Percentiles rank a stretch among this genome's conserved stretches.
phyloP scores from a whole-genome alignment of 2,113 vertebrate genomes.

The Gallinago paraguaiae region DNA sequence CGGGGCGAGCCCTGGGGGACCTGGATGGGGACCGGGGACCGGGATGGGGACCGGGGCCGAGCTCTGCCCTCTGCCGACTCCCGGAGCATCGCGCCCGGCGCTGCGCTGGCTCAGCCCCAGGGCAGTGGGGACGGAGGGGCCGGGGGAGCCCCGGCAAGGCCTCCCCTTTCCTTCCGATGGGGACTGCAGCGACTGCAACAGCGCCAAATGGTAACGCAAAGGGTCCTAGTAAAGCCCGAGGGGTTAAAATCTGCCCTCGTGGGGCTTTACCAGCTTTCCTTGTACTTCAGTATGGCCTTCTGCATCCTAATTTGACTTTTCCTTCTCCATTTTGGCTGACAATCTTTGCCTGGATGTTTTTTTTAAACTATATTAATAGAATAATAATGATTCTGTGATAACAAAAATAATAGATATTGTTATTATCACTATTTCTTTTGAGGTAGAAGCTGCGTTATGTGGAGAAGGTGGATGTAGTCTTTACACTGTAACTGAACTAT shows the following conservation, averaged over 20 bases:
- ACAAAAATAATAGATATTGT: too few species aligned
- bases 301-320: background rate
- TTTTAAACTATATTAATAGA: background rate
- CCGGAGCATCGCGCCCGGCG: accelerated
- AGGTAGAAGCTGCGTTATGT: background rate
- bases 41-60: too few species aligned
- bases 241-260: background rate
- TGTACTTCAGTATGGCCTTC: background rate
- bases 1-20: accelerated
- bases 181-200: accelerated
- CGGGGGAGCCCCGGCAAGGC: accelerated
- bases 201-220: background rate
- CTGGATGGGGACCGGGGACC: accelerated
- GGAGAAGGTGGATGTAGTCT: background rate
- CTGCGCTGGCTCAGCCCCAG: accelerated
- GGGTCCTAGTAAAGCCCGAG: accelerated
- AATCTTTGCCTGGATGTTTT: background rate
- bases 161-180: accelerated
- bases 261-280: background rate
- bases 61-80: background rate
- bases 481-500: slow-evolving; percentile 41
- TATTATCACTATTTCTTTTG: background rate
- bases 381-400: background rate
- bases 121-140: accelerated
- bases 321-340: background rate